Evolutionary conservation across 2,888 invertebrate genomes (phyloP).

Genomic region (Himalopsyche anomala): DNA sequence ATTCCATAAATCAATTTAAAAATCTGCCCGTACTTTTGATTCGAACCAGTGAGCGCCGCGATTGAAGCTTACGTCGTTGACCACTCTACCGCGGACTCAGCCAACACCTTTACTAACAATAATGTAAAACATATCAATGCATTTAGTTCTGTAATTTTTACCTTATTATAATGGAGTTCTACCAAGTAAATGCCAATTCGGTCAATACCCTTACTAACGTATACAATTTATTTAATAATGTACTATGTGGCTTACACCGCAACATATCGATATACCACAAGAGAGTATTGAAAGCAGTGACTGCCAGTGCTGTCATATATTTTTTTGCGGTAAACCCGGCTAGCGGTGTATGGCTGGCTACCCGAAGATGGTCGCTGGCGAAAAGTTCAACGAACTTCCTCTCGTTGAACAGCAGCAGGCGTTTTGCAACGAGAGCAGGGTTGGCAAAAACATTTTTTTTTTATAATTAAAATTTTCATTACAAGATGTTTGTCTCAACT

Average conservation of each 20-base stretch:
- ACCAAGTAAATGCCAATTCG: too few relatives aligned
- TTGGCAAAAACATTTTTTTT: neutral
- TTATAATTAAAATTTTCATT: too few relatives aligned
- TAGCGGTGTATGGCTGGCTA: neutral
- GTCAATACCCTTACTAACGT: neutral
- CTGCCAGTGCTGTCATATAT: neutral
- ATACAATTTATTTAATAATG: neutral
- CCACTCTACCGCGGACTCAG: too few relatives aligned
- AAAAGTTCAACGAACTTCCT: slow-evolving; percentile 24
- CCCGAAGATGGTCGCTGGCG: slow-evolving; percentile 16
- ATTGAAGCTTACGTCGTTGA: too few relatives aligned
- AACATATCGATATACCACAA: slow-evolving; percentile 19
- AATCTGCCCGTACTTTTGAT: too few relatives aligned
- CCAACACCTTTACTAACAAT: too few relatives aligned
- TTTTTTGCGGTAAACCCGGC: slow-evolving; percentile 28
- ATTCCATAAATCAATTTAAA: too few relatives aligned
- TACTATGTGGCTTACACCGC: neutral
- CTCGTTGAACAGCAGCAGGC: neutral
- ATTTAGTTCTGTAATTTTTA: too few relatives aligned
- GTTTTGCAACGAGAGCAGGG: neutral
- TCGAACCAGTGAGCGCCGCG: too few relatives aligned
- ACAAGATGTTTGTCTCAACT: too few relatives aligned
- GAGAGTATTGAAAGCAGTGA: neutral
- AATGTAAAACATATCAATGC: too few relatives aligned
- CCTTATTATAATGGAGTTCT: too few relatives aligned